A percentile compares a stretch with the other conserved stretches of the same genome.
These are phyloP conservation scores for Xiphophorus birchmanni DNA, from an alignment of 2,797 vertebrate genomes.

Conservation along the genomic window DNA sequence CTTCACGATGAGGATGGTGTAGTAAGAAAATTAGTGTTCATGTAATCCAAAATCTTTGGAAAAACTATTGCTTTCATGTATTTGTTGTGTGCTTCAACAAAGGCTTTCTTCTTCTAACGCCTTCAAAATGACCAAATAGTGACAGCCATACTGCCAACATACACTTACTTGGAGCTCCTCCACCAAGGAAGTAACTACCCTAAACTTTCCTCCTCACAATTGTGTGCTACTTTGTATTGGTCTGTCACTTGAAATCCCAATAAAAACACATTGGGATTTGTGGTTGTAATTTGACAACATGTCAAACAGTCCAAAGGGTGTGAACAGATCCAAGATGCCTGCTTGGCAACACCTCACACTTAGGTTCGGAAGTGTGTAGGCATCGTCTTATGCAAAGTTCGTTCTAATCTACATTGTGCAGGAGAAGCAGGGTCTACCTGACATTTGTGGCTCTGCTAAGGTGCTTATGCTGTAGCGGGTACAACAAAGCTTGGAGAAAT, in stretches of 20 bases:
- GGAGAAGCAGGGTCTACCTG: conserved; percentile 23
- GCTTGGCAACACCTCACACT: not conserved
- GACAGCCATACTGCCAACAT: not conserved
- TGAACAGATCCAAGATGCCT: not conserved
- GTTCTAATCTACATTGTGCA: conserved; percentile 21
- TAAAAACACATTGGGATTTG: not conserved
- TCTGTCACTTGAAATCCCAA: not conserved
- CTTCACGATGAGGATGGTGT: not conserved
- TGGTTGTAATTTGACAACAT: not conserved
- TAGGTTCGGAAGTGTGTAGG: conserved; percentile 1
- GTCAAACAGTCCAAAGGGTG: not conserved
- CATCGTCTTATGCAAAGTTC: not conserved
- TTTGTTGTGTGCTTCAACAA: not conserved
- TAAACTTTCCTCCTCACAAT: not conserved
- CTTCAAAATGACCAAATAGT: not conserved
- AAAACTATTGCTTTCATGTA: not conserved
- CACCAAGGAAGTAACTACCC: not conserved
- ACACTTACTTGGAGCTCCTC: not conserved
- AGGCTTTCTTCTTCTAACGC: not conserved
- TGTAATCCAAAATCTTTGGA: not conserved
- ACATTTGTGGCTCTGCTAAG: conserved; percentile 22
- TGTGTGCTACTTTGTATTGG: not conserved
- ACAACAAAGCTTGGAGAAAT: conserved; percentile 45
- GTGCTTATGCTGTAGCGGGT: conserved; percentile 7
- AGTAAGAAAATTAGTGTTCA: not conserved